phyloP scores from a whole-genome alignment of 1,140 invertebrate species.

The Sminthurides bifidus region DNA sequence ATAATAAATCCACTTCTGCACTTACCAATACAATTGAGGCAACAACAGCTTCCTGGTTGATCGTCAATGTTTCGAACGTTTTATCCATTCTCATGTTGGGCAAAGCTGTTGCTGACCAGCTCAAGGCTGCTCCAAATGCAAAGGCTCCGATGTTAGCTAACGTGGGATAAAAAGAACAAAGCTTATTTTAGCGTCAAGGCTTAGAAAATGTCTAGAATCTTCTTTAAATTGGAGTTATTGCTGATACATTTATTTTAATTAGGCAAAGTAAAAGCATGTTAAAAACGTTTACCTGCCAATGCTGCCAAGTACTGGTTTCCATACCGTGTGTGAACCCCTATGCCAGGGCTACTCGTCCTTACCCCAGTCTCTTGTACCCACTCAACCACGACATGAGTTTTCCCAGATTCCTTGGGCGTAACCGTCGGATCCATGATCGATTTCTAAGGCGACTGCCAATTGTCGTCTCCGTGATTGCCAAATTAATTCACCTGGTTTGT shows the following conservation, averaged over 20 bases:
- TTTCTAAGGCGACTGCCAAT: no score
- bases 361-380: no score
- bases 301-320: background rate
- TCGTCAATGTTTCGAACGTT: constrained; percentile 9
- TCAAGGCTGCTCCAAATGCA: constrained; percentile 7
- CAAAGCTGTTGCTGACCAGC: constrained; percentile 10
- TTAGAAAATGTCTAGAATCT: background rate
- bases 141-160: constrained; percentile 17
- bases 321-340: no score
- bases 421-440: no score
- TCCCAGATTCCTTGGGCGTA: no score
- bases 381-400: no score
- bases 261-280: background rate
- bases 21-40: constrained; percentile 19
- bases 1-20: background rate
- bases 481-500: no score
- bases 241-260: background rate
- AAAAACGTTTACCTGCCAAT: background rate
- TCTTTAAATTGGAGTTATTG: background rate
- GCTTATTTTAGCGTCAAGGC: no score
- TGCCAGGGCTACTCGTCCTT: background rate
- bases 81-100: constrained; percentile 2
- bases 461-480: no score
- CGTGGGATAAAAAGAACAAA: background rate
- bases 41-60: constrained; percentile 13